These are phyloP conservation scores for Brachionus asplanchnoidis DNA, from an alignment of 1,140 invertebrate genomes.

Conservation along the genomic window DNA sequence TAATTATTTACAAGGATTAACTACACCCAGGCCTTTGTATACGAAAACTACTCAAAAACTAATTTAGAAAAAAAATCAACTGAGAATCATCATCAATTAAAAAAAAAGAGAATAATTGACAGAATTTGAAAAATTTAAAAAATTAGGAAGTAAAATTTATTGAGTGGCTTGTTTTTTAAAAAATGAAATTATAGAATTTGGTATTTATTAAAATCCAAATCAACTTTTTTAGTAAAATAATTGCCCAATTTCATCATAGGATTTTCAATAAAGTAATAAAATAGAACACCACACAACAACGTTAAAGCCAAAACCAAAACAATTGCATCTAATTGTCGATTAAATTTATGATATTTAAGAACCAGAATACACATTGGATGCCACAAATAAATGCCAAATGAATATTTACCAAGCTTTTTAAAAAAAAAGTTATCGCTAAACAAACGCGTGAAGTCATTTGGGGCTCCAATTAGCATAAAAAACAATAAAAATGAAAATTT, in stretches of 20 bases:
- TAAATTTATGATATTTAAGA: not conserved
- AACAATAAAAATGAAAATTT: constrained; percentile 3
- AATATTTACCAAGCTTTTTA: constrained; percentile 19
- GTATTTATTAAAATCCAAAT: not conserved
- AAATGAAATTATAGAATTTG: not conserved
- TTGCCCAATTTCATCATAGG: not conserved
- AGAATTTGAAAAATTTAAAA: no score
- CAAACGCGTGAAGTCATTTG: not conserved
- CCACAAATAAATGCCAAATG: not conserved
- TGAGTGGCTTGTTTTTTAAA: not conserved
- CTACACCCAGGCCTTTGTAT: no score
- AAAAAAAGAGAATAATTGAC: no score
- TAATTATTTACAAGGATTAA: no score
- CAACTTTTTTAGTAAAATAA: not conserved
- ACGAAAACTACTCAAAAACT: no score
- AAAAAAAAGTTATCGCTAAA: constrained; percentile 10
- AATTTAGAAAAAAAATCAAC: no score
- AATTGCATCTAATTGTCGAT: not conserved
- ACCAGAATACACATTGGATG: not conserved
- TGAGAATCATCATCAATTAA: no score
- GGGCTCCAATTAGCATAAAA: not conserved
- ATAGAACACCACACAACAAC: not conserved
- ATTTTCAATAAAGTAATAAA: constrained; percentile 12
- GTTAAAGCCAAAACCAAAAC: not conserved
- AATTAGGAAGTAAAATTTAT: no score